Conservation (phyloP, 1,140 invertebrate species). For the Brachystomella parvula region DNA sequence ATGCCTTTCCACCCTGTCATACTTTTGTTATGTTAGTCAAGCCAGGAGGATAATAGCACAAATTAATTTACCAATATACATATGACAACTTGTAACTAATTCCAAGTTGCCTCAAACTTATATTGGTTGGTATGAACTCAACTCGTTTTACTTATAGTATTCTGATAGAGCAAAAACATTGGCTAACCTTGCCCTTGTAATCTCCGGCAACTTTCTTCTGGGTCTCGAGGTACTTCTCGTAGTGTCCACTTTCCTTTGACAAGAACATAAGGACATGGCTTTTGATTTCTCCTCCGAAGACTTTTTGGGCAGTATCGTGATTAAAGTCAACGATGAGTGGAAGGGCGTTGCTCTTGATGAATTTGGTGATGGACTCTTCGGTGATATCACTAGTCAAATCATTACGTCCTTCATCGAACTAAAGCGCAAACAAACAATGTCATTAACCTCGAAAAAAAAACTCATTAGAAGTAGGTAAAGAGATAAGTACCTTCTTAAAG, state of each 20-base stretch:
- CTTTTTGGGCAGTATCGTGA: conserved; percentile 92
- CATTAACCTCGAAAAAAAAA: conserved; percentile 12
- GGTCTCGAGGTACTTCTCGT: conserved; percentile 65
- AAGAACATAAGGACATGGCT: conserved; percentile 91
- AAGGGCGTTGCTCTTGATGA: conserved; percentile 74
- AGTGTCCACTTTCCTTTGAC: conserved; percentile 76
- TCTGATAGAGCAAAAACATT: neutral
- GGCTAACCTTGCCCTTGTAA: conserved; percentile 72
- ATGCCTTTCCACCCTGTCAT: conserved; percentile 36
- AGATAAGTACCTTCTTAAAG: conserved; percentile 72
- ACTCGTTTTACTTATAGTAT: neutral
- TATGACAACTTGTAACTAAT: neutral
- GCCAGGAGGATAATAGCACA: conserved; percentile 36
- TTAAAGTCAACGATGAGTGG: conserved; percentile 96
- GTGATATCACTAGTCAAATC: conserved; percentile 65
- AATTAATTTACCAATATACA: conserved; percentile 33
- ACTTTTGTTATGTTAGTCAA: conserved; percentile 24
- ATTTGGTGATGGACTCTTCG: conserved; percentile 66
- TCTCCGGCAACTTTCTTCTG: conserved; percentile 72
- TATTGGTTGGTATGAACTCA: too few relatives aligned
- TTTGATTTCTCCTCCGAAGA: conserved; percentile 97
- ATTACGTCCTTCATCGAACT: conserved; percentile 89
- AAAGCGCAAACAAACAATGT: conserved; percentile 44
- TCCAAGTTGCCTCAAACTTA: conserved; percentile 1
- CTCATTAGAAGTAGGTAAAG: conserved; percentile 15